These are phyloP conservation scores for Pteropus rufus DNA, from an alignment of 2,797 vertebrate genomes.

Conservation along the genomic window DNA sequence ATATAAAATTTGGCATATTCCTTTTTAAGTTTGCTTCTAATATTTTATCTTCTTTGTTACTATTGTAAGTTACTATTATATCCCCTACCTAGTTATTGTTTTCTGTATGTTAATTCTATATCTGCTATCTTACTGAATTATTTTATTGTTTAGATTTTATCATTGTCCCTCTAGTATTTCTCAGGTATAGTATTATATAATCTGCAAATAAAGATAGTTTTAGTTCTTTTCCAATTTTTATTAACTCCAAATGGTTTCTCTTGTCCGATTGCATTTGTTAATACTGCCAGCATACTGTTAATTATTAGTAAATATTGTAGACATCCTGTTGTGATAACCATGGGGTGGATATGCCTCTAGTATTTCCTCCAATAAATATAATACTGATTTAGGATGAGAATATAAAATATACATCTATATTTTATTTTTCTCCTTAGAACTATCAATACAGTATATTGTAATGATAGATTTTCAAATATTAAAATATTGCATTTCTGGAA, in stretches of 20 bases:
- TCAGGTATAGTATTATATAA: background rate
- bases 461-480: background rate
- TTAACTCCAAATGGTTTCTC: background rate
- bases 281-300: background rate
- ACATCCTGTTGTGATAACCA: background rate
- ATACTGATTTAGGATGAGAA: background rate
- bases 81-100: background rate
- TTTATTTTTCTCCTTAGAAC: background rate
- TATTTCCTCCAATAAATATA: background rate
- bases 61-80: background rate
- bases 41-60: background rate
- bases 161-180: background rate
- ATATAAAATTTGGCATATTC: background rate
- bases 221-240: background rate
- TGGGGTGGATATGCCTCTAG: background rate
- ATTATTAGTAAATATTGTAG: background rate
- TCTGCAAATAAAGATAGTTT: background rate
- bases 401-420: background rate
- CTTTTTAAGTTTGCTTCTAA: background rate
- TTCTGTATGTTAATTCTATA: background rate
- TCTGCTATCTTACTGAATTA: background rate
- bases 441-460: background rate
- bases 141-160: background rate
- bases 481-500: background rate
- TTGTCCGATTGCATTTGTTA: background rate